A percentile compares a stretch with the other conserved stretches of the same genome.
Conservation (phyloP, 1,140 invertebrate species). For the Halictus rubicundus region DNA sequence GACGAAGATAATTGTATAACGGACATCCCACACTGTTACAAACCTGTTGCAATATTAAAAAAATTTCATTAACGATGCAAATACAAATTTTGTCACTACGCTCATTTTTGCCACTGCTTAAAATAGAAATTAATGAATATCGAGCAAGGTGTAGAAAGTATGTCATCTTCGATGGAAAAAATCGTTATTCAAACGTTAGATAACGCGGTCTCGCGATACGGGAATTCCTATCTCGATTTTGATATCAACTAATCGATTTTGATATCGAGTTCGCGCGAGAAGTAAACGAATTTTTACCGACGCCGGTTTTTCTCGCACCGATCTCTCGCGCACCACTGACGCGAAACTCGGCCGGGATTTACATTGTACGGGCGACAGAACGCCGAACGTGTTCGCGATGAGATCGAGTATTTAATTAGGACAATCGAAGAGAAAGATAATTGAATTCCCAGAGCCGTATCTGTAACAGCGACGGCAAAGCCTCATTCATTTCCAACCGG, state of each 20-base stretch:
- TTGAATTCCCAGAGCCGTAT: conserved; percentile 71
- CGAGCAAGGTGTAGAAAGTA: too few relatives aligned
- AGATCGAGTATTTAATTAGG: conserved; percentile 74
- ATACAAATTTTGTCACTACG: too few relatives aligned
- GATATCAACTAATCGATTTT: neutral
- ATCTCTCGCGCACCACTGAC: conserved; percentile 25
- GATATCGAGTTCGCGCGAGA: neutral
- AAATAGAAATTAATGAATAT: too few relatives aligned
- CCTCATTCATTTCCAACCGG: conserved; percentile 56
- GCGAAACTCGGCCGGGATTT: conserved; percentile 58
- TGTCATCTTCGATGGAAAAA: neutral
- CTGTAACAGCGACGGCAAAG: conserved; percentile 50
- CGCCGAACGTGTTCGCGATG: conserved; percentile 45
- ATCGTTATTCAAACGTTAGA: neutral
- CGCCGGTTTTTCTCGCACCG: neutral
- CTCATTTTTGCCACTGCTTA: too few relatives aligned
- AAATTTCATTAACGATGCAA: too few relatives aligned
- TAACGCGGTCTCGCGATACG: too few relatives aligned
- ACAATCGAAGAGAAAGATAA: conserved; percentile 68
- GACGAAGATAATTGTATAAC: too few relatives aligned
- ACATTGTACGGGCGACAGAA: conserved; percentile 40
- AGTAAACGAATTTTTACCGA: neutral
- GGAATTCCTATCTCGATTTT: too few relatives aligned
- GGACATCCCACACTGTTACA: too few relatives aligned
- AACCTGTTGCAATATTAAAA: too few relatives aligned